Percentiles rank a stretch among this genome's conserved stretches.
These are phyloP conservation scores for Argyra leucocephala DNA, from an alignment of 2,888 invertebrate species.

Conservation along the genomic window DNA sequence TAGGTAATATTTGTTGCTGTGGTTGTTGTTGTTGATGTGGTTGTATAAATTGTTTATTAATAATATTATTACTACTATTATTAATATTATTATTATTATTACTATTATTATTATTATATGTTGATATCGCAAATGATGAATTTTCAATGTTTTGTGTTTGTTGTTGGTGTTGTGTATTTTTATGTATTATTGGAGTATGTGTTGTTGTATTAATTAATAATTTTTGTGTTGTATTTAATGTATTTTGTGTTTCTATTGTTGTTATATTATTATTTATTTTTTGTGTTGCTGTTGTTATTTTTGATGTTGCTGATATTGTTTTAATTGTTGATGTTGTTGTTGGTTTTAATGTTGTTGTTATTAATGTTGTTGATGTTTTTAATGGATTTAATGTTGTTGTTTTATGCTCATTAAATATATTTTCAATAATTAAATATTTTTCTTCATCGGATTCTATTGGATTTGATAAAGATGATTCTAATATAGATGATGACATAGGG, in stretches of 20 bases:
- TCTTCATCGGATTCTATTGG: background rate
- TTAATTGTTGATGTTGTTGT: slow-evolving; percentile 44
- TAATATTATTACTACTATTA: background rate
- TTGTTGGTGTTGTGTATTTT: background rate
- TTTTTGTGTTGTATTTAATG: background rate
- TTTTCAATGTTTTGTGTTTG: background rate
- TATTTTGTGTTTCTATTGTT: slow-evolving; percentile 8
- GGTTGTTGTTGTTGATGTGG: slow-evolving; percentile 21
- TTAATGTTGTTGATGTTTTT: slow-evolving; percentile 21
- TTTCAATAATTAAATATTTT: background rate
- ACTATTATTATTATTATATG: background rate
- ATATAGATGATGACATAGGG: background rate
- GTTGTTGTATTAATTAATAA: background rate
- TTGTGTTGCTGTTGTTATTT: slow-evolving; percentile 25
- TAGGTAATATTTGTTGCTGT: slow-evolving; percentile 33
- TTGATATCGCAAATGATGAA: background rate
- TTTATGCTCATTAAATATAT: background rate
- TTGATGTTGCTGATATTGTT: slow-evolving; percentile 48
- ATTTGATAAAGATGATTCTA: too few species aligned
- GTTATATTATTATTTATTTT: slow-evolving; percentile 19
- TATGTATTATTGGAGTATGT: background rate
- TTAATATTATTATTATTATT: background rate
- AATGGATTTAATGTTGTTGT: slow-evolving; percentile 13
- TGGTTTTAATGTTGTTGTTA: slow-evolving; percentile 44
- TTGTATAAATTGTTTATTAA: slow-evolving; percentile 22